A percentile compares a stretch with the other conserved stretches of the same genome.
phyloP scores from a whole-genome alignment of 2,113 vertebrate species.

The Microcebus murinus region DNA sequence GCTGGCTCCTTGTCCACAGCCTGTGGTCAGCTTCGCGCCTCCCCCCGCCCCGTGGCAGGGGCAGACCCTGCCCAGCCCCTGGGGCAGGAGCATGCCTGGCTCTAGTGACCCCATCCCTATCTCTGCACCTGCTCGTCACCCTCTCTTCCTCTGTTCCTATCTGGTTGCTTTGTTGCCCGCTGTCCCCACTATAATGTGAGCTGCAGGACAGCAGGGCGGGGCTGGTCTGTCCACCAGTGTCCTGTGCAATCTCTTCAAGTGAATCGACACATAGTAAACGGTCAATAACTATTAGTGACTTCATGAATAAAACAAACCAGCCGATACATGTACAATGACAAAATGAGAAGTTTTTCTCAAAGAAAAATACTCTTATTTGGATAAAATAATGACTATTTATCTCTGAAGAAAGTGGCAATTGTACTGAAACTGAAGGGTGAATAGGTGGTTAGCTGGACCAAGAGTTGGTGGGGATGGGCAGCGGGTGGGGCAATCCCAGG shows the following conservation, averaged over 20 bases:
- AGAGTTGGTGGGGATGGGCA: not conserved
- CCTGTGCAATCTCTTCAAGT: not conserved
- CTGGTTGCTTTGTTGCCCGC: not conserved
- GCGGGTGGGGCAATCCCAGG: not conserved
- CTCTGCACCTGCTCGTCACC: not conserved
- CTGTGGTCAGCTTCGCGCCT: accelerated
- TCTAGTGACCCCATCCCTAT: not conserved
- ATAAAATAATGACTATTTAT: not conserved
- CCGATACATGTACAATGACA: not conserved
- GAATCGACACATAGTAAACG: not conserved
- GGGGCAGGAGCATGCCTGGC: not conserved
- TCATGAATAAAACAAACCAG: not conserved
- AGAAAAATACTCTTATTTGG: not conserved
- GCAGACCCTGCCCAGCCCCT: not conserved
- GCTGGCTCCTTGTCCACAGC: not conserved
- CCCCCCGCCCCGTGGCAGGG: not conserved
- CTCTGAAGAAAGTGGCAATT: not conserved
- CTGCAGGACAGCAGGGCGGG: not conserved
- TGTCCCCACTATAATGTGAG: not conserved
- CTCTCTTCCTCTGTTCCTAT: no score
- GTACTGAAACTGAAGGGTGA: not conserved
- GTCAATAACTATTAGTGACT: not conserved
- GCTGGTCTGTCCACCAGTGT: not conserved
- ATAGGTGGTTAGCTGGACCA: not conserved
- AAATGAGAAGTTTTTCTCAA: not conserved